Evolutionary conservation across 2,797 vertebrate species (phyloP), one percentile per base, ranked within the genome.

Genomic region (Clarias pachynema): DNA sequence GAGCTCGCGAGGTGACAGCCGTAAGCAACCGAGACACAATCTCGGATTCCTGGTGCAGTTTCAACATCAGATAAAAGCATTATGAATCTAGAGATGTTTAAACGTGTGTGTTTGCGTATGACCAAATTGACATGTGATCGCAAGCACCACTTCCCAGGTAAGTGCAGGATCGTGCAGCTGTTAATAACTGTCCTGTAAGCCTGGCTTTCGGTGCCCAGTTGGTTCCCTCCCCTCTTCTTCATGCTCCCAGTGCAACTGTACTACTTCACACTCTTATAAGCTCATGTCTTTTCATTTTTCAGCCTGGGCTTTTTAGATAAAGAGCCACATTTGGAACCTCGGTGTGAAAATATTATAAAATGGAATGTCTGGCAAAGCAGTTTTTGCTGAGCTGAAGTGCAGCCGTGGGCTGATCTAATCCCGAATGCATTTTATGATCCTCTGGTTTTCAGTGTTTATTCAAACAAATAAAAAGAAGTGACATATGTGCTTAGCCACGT

Each of bases 271-370:
- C 92, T 92, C 90, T 94, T 94, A 94, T 94, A 91, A 94, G 94
- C 92, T 92, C 92, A 93, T 91, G 92, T 91, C 92, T 93, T 95
- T 95, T 95, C 91, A 94, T 94, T 93, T 91, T 90, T 93, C 91
- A 88, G 93, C 92, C 94, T 95, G 94, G 93, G 91, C 91, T 87
- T 90, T 93, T 93, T 91, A 94, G 94, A 95, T 95, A 94, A 96
- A 95, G 94, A 92, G 91, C 87, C 92, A 92, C 92, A 92, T 95
- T 95, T 94, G 91, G 93, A 95, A 93, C 90, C 91, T 91, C 90
- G 89, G 93, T 91, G 92, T 92, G 92, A 92, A 94, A 90, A 93
- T 92, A 86, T 86, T 89, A 75, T 86, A 87, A 89, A 87, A 87
- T 85, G 75, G 79, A 82, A 86, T 62, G 84, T 85, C 86, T 85